A percentile compares a stretch with the other conserved stretches of the same genome.
These are phyloP conservation scores for Prunella strophiata DNA, from an alignment of 2,797 vertebrate species.

Conservation along the genomic window DNA sequence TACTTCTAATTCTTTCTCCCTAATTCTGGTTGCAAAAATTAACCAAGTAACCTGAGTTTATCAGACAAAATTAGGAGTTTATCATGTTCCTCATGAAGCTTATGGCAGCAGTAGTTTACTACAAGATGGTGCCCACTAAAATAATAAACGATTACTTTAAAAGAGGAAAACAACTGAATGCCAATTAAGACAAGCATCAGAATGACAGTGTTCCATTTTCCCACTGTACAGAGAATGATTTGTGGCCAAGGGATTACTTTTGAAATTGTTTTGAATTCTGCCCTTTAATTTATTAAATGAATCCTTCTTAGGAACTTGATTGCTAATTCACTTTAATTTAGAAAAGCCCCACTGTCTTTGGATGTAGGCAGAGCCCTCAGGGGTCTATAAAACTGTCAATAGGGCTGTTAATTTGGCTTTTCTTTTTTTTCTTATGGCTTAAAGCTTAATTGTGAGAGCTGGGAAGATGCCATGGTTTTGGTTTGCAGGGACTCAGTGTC, in stretches of 20 bases:
- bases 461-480: conserved; percentile 37
- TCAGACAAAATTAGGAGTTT: not conserved
- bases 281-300: conserved; percentile 53
- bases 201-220: conserved; percentile 49
- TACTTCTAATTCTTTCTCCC: not conserved
- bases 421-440: conserved; percentile 26
- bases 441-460: conserved; percentile 35
- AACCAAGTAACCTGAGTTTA: not conserved
- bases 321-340: conserved; percentile 62
- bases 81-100: not conserved
- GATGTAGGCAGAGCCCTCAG: conserved; percentile 30
- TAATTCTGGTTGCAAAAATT: not conserved
- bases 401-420: conserved; percentile 40
- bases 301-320: conserved; percentile 55
- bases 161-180: conserved; percentile 30
- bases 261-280: conserved; percentile 59
- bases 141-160: conserved; percentile 21
- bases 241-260: conserved; percentile 52
- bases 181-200: conserved; percentile 33
- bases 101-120: not conserved
- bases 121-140: not conserved
- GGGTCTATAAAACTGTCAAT: conserved; percentile 60
- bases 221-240: conserved; percentile 30
- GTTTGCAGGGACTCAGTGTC: not conserved
- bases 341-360: conserved; percentile 51